Evolutionary conservation across 2,888 invertebrate genomes (phyloP), one percentile per base, ranked within the genome.

Genomic region (Mamestra brassicae): DNA sequence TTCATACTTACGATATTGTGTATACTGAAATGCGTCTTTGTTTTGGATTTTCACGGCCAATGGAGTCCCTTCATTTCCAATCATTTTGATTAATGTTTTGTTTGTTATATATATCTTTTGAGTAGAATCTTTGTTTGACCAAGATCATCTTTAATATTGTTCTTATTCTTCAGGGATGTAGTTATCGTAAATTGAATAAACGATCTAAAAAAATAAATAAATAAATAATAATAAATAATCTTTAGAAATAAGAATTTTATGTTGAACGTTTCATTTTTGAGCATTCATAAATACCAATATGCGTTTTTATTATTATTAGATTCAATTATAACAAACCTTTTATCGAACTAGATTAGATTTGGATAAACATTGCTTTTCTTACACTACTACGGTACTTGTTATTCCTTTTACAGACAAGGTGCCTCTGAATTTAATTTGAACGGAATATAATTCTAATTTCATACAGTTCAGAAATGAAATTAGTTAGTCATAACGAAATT

Each of bases 31-130:
- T 77, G 72, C 71, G 54, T 75, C 74, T 80, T 76, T 88, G 74
- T 85, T 80, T 76, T 79, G 73, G 77, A 71, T 87, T 89, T 91
- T 90, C 91, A 91, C 86, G 91, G 92, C 87, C 92, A 91, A 76
- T 74, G 63, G 65, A 68, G 47, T 45, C 57, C 74, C 71, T 71
- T 78, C 63, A 78, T 80, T 85, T 74, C 67, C 15, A 54, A 34
- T 4, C 17, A 17, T 61, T 55, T 15, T 36, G 34, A 63, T 60
- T 42, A 47, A 17, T 58, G 15, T 36, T 60, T 58, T 38, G 7
- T 13, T 26, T 15, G 11, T 10, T 34, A 38, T 1, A 15, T 45
- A 47, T 6, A 26, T n/a, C 4, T 42, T 42, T n/a, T 17, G 10
- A 15, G 5, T 15, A 72, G 2, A n/a, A 47, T 36, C 7, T 54